Evolutionary conservation across 2,113 vertebrate species (phyloP).

Genomic region (Anhinga rufa): DNA sequence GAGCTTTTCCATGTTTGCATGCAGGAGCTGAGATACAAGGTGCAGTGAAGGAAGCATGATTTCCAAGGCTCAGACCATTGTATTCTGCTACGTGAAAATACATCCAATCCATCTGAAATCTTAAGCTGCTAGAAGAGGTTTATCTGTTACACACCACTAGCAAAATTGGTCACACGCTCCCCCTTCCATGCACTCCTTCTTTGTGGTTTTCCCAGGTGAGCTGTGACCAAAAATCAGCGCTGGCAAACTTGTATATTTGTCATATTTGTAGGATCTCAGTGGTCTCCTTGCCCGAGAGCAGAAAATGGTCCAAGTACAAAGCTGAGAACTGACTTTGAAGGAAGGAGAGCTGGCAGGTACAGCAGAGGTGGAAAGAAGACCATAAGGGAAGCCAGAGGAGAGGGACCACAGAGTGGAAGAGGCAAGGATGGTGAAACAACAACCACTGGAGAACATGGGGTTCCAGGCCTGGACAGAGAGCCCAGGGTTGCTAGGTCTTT

Average conservation of each 20-base stretch:
- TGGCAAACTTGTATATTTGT: neutral
- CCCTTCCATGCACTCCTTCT: neutral
- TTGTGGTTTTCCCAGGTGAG: neutral
- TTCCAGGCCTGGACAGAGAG: neutral
- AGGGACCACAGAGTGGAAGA: neutral
- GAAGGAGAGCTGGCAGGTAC: neutral
- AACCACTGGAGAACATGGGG: neutral
- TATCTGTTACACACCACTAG: neutral
- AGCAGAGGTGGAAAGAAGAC: neutral
- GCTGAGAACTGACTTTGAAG: neutral
- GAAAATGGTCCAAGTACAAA: fast-evolving
- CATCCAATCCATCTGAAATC: neutral
- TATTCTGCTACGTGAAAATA: neutral
- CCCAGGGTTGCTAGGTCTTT: neutral
- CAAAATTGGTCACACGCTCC: neutral
- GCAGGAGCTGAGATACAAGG: neutral
- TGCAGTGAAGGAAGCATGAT: neutral
- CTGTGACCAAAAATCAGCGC: neutral
- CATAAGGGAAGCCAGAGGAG: neutral
- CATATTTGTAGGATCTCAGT: neutral
- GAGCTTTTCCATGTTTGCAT: neutral
- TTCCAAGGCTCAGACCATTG: neutral
- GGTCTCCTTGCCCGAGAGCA: neutral
- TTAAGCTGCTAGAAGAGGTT: neutral
- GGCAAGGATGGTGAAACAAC: neutral